Conservation (phyloP, 2,888 invertebrate genomes). For the Ashinkailepas kermadecensis region DNA sequence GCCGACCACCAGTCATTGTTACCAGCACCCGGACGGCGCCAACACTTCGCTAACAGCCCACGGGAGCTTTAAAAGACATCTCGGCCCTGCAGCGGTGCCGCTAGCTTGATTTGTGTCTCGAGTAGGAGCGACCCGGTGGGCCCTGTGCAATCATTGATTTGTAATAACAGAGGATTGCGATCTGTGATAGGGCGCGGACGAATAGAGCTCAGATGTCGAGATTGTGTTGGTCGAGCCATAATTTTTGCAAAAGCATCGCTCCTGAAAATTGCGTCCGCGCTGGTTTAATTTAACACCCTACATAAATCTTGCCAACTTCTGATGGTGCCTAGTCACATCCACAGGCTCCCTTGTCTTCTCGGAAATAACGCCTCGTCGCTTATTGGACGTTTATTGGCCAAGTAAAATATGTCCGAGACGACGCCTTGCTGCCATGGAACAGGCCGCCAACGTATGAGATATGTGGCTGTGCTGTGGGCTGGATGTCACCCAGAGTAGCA, state of each 20-base stretch:
- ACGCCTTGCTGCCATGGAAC: too few relatives aligned
- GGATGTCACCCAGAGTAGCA: too few relatives aligned
- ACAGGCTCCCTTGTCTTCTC: background rate
- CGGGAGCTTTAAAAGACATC: background rate
- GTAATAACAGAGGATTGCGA: background rate
- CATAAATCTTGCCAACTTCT: background rate
- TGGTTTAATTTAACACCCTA: background rate
- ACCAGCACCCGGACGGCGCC: too few relatives aligned
- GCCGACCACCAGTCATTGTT: too few relatives aligned
- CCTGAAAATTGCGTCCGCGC: background rate
- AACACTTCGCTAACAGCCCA: background rate
- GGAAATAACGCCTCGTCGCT: background rate
- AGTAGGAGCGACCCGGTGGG: background rate
- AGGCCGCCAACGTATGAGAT: too few relatives aligned
- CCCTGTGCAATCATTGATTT: background rate
- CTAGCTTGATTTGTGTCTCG: background rate
- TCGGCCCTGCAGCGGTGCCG: background rate
- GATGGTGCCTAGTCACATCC: background rate
- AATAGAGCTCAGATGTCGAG: background rate
- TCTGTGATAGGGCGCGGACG: background rate
- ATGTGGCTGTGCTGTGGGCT: too few relatives aligned
- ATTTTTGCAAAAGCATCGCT: background rate
- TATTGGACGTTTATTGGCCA: background rate
- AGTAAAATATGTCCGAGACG: background rate
- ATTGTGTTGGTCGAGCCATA: background rate